Evolutionary conservation across 2,888 invertebrate species (phyloP).

Genomic region (Micropterix aruncella): DNA sequence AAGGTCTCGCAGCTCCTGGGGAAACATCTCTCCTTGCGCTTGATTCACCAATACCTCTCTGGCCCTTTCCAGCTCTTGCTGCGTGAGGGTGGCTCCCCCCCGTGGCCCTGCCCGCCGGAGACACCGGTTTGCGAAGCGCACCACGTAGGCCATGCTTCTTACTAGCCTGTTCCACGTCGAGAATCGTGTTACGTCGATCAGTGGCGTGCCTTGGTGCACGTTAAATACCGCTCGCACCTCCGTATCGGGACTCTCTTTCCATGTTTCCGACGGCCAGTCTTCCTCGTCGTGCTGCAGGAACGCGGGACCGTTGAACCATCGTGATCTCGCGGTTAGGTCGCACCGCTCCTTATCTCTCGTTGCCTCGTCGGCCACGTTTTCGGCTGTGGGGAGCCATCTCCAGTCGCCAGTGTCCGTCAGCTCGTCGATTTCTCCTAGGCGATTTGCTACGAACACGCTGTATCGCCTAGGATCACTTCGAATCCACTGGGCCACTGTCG

Average conservation of each 20-base stretch:
- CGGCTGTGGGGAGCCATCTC: conserved; percentile 13
- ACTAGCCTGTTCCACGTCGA: no score
- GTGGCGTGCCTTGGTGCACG: no score
- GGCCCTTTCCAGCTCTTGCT: no score
- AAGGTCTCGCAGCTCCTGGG: no score
- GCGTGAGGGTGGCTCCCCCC: no score
- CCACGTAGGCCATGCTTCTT: no score
- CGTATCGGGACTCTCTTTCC: neutral
- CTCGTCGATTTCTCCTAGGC: conserved; percentile 13
- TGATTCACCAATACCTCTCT: no score
- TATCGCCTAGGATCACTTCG: conserved; percentile 11
- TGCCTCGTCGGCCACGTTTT: conserved; percentile 15
- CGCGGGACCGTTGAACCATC: conserved; percentile 8
- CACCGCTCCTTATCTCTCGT: conserved; percentile 3
- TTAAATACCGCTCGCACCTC: no score
- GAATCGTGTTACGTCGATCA: no score
- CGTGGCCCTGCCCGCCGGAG: no score
- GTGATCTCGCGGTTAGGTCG: neutral
- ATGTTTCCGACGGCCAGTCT: conserved; percentile 3
- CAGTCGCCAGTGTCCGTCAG: conserved; percentile 10
- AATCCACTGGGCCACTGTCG: conserved; percentile 12
- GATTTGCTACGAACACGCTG: conserved; percentile 12
- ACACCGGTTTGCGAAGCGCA: no score
- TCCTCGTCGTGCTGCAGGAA: conserved; percentile 4
- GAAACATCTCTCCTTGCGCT: no score